Conservation (phyloP, 2,888 invertebrate species). For the Spodoptera littoralis region DNA sequence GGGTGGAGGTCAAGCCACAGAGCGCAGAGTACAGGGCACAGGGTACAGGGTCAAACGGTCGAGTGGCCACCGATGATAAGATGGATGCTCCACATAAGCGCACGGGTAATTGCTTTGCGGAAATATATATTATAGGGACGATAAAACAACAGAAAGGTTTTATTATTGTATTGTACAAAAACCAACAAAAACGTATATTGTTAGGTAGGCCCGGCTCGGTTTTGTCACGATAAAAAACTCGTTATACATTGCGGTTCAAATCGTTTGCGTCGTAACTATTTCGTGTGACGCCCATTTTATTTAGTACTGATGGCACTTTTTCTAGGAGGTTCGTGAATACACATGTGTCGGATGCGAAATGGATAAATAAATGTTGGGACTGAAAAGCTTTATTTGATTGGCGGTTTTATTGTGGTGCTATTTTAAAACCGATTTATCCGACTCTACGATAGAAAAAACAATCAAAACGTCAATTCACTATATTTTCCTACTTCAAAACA, state of each 20-base stretch:
- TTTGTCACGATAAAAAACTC: constrained; percentile 15
- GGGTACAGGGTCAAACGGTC: constrained; percentile 19
- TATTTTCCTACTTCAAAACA: too few species aligned
- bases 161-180: constrained; percentile 3
- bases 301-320: constrained; percentile 43
- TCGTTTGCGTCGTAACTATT: constrained; percentile 7
- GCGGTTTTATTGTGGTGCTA: not conserved
- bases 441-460: too few species aligned
- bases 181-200: constrained; percentile 6
- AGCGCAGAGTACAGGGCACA: constrained; percentile 12
- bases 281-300: constrained; percentile 35
- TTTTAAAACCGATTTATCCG: too few species aligned
- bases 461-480: too few species aligned
- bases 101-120: constrained; percentile 14
- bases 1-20: constrained; percentile 20
- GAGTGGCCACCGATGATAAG: constrained; percentile 39
- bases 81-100: constrained; percentile 26
- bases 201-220: constrained; percentile 1
- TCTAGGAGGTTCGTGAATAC: constrained; percentile 6
- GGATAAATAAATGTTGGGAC: constrained; percentile 11
- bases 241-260: constrained; percentile 6
- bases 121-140: constrained; percentile 3
- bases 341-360: constrained; percentile 28
- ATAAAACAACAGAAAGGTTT: constrained; percentile 11
- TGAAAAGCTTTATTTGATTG: constrained; percentile 10